These are phyloP conservation scores for Anser brachyrhynchus DNA, from an alignment of 2,113 vertebrate genomes.

Conservation along the genomic window DNA sequence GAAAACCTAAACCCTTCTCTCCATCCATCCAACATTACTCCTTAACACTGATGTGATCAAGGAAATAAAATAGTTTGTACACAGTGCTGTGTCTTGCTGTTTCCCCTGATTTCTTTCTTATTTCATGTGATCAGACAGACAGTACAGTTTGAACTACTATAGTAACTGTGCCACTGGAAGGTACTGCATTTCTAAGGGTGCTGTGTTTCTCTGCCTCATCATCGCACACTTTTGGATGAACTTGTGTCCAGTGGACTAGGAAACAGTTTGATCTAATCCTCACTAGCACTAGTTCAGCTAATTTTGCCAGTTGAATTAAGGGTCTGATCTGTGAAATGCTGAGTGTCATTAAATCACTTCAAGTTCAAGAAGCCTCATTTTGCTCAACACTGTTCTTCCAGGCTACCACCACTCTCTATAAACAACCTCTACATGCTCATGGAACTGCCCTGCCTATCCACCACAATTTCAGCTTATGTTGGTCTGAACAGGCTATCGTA, in stretches of 20 bases:
- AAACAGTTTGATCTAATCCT: background rate
- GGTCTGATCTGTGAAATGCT: background rate
- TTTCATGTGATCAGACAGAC: background rate
- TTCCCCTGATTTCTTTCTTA: background rate
- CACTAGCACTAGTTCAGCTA: background rate
- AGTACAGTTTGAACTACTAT: background rate
- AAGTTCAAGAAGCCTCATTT: background rate
- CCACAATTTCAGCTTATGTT: background rate
- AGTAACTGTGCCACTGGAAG: background rate
- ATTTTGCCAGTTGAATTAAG: background rate
- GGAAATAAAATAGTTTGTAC: background rate
- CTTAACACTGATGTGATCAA: background rate
- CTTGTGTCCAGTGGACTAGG: background rate
- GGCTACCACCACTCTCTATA: background rate
- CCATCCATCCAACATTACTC: fast-evolving
- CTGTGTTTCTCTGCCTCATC: background rate
- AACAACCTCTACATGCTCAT: fast-evolving
- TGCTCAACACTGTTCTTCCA: background rate
- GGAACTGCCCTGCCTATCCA: background rate
- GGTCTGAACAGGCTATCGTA: background rate
- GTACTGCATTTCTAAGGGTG: fast-evolving
- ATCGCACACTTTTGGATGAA: background rate
- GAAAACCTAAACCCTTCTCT: background rate
- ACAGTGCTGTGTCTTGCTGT: fast-evolving
- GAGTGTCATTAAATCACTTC: background rate